Evolutionary conservation across 2,797 vertebrate genomes (phyloP), one percentile per base, ranked within the genome.

Genomic region (Netta rufina): DNA sequence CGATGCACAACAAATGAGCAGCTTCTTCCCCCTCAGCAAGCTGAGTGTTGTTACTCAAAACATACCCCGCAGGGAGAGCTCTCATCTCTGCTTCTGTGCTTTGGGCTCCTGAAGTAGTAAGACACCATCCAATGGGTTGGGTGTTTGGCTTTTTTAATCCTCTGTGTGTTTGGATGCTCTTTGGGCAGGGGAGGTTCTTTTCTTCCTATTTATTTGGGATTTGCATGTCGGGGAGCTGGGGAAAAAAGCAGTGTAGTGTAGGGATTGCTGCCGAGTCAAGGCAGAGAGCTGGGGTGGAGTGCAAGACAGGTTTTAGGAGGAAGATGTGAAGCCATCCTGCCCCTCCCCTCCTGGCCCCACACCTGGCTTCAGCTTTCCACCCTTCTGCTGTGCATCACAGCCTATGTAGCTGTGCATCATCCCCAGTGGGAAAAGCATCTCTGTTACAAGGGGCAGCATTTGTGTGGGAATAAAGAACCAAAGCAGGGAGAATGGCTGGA

Each of bases 21-120:
- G 56, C 83, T 94, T 91, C 87, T 88, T 71, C 70, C 25, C 18
- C 58, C 43, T 58, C 64, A 67, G 83, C 54, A 84, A 74, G 85
- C 58, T 19, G 25, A 69, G 72, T 74, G 58, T n/a, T 91, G 58
- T 90, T 93, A 80, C 30, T 94, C 73, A 81, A 71, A 92, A 67
- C 45, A 56, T 49, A 25, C 61, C 56, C 61, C 6, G 0, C 58
- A 21, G 56, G 76, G 62, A 88, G 79, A 91, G n/a, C 56, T 91
- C 51, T 51, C 21, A 49, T 74, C 57, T 36, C 25, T 60, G 62
- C 66, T 80, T 22, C 72, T 39, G 36, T 62, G 51, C 75, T 93
- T 78, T 54, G 65, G 45, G 62, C 28, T 92, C 57, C 60, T 32
- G 33, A 60, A 78, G 75, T 51, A 72, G 22, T 49, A 71, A 89